These are phyloP conservation scores for Psilanteris sp. DNA, from an alignment of 1,140 invertebrate species.

Conservation along the genomic window DNA sequence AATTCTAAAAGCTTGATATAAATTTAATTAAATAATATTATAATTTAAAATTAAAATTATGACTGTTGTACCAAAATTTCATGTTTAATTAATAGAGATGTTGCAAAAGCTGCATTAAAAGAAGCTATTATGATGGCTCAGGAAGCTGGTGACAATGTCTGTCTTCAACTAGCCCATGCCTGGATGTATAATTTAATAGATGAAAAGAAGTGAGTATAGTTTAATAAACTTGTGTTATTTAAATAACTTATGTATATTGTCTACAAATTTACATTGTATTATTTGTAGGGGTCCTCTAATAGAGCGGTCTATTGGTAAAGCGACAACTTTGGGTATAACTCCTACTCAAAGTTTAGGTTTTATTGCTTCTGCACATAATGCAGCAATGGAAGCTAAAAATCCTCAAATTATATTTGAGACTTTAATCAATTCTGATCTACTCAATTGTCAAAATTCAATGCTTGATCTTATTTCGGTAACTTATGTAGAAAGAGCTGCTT, in stretches of 20 bases:
- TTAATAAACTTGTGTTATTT: no score
- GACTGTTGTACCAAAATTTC: no score
- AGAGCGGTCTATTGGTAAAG: conserved; percentile 77
- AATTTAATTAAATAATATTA: no score
- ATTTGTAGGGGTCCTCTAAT: conserved; percentile 72
- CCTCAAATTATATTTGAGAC: conserved; percentile 81
- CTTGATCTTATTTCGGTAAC: conserved; percentile 89
- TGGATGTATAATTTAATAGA: conserved; percentile 87
- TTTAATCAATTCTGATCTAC: conserved; percentile 89
- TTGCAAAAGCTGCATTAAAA: conserved; percentile 88
- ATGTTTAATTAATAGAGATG: no score
- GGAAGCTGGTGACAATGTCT: conserved; percentile 90
- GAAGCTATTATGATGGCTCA: conserved; percentile 94
- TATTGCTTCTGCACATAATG: conserved; percentile 76
- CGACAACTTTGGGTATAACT: conserved; percentile 75
- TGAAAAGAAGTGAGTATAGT: conserved; percentile 74
- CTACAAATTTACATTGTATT: no score
- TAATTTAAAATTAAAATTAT: no score
- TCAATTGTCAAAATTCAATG: conserved; percentile 92
- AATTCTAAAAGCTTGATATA: no score
- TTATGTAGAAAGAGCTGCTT: conserved; percentile 87
- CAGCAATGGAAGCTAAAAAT: conserved; percentile 73
- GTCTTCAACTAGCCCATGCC: conserved; percentile 90
- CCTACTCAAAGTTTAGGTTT: conserved; percentile 77
- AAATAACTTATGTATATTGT: no score